Evolutionary conservation across 2,888 invertebrate genomes (phyloP).

Genomic region (Amiota communis): DNA sequence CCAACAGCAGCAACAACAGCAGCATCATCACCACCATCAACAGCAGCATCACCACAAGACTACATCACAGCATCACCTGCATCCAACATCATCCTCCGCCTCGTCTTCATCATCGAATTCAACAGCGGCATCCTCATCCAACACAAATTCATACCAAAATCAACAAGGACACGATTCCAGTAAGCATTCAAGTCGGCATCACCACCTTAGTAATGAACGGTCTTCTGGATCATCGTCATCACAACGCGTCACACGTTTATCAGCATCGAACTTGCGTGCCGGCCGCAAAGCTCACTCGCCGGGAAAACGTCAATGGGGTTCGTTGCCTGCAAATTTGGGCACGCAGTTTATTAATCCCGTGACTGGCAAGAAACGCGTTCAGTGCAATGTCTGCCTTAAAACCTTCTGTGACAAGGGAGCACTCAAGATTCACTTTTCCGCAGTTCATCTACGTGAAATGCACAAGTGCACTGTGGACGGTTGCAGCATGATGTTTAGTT

Average conservation of each 20-base stretch:
- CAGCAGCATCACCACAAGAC: constrained; percentile 52
- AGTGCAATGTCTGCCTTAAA: constrained; percentile 98
- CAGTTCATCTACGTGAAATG: constrained; percentile 99
- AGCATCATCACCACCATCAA: constrained; percentile 53
- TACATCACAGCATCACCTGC: constrained; percentile 47
- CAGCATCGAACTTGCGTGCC: constrained; percentile 52
- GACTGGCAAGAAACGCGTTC: constrained; percentile 96
- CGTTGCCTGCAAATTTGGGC: constrained; percentile 86
- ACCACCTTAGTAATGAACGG: constrained; percentile 49
- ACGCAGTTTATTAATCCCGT: constrained; percentile 94
- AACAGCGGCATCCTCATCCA: constrained; percentile 34
- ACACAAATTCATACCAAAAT: constrained; percentile 55
- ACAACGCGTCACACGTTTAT: constrained; percentile 59
- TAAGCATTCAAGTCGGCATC: constrained; percentile 43
- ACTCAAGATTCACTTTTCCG: constrained; percentile 98
- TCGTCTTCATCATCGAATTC: constrained; percentile 35
- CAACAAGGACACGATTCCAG: constrained; percentile 43
- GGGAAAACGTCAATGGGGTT: constrained; percentile 86
- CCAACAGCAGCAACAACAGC: constrained; percentile 34
- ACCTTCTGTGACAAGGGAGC: constrained; percentile 99
- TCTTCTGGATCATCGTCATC: constrained; percentile 32
- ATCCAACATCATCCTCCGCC: constrained; percentile 5
- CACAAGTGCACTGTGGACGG: constrained; percentile 99
- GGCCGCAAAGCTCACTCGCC: constrained; percentile 72
- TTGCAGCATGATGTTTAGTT: constrained; percentile 99